A percentile compares a stretch with the other conserved stretches of the same genome.
phyloP scores from a whole-genome alignment of 2,888 invertebrate species.

The Corythucha ciliata region DNA sequence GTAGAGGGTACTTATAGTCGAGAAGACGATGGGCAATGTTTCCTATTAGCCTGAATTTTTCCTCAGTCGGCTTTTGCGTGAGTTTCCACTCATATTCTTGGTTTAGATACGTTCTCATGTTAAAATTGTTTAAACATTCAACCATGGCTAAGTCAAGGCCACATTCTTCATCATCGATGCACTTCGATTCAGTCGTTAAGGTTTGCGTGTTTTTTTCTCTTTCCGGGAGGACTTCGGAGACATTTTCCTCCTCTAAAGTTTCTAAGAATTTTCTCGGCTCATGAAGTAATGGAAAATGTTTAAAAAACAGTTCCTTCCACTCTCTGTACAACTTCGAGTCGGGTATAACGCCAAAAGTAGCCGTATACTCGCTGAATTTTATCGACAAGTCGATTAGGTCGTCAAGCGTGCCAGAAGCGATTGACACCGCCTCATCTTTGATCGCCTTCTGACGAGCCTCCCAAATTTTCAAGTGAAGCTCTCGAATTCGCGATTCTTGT shows the following conservation, averaged over 20 bases:
- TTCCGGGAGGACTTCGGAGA: background rate
- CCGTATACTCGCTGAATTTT: too few species aligned
- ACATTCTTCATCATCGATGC: constrained; percentile 8
- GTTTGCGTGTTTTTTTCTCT: background rate
- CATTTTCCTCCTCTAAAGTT: constrained; percentile 1
- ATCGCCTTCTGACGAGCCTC: constrained; percentile 11
- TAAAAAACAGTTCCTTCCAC: constrained; percentile 20
- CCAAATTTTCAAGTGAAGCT: constrained; percentile 16
- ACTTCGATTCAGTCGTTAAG: background rate
- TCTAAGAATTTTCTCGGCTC: constrained; percentile 9
- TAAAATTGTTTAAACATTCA: constrained; percentile 20
- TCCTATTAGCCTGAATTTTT: constrained; percentile 45
- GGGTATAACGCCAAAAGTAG: too few species aligned
- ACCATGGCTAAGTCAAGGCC: constrained; percentile 4
- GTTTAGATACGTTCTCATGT: constrained; percentile 15
- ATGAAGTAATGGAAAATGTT: constrained; percentile 12
- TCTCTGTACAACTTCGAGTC: too few species aligned
- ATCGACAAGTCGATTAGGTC: too few species aligned
- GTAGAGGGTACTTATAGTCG: constrained; percentile 44
- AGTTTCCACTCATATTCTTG: constrained; percentile 9
- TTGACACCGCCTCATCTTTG: constrained; percentile 7
- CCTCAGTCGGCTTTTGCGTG: constrained; percentile 34
- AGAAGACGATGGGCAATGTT: constrained; percentile 48
- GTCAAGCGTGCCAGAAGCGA: too few species aligned
- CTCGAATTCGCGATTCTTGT: constrained; percentile 10